phyloP scores from a whole-genome alignment of 2,888 invertebrate species.

The Macrophya annulata region DNA sequence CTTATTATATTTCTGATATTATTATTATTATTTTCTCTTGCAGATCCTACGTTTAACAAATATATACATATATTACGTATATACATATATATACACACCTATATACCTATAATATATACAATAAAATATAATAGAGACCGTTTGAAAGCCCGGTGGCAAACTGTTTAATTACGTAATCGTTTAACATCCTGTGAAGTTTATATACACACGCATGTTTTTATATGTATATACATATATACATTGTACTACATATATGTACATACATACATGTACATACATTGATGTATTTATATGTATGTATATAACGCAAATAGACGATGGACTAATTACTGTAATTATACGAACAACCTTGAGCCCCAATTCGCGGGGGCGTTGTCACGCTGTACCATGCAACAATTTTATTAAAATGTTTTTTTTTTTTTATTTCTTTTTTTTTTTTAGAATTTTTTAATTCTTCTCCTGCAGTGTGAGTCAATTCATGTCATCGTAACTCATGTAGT shows the following conservation, averaged over 20 bases:
- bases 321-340: slow-evolving; percentile 27
- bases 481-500: too few species aligned
- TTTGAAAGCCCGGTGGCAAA: slow-evolving; percentile 3
- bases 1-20: too few species aligned
- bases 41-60: too few species aligned
- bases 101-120: too few species aligned
- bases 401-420: background rate
- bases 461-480: too few species aligned
- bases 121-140: background rate
- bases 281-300: background rate
- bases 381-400: background rate
- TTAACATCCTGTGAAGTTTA: slow-evolving; percentile 12
- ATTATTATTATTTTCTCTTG: too few species aligned
- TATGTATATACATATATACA: too few species aligned
- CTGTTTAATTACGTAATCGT: slow-evolving; percentile 20
- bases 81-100: background rate
- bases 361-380: slow-evolving; percentile 16
- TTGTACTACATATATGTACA: too few species aligned
- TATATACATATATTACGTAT: background rate
- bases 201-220: background rate
- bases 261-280: too few species aligned
- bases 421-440: background rate
- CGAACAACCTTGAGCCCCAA: slow-evolving; percentile 27
- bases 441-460: too few species aligned
- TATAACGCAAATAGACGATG: slow-evolving; percentile 14